Base-by-base conservation (phyloP, 2,888 invertebrate species). In the Mayetiola destructor region DNA sequence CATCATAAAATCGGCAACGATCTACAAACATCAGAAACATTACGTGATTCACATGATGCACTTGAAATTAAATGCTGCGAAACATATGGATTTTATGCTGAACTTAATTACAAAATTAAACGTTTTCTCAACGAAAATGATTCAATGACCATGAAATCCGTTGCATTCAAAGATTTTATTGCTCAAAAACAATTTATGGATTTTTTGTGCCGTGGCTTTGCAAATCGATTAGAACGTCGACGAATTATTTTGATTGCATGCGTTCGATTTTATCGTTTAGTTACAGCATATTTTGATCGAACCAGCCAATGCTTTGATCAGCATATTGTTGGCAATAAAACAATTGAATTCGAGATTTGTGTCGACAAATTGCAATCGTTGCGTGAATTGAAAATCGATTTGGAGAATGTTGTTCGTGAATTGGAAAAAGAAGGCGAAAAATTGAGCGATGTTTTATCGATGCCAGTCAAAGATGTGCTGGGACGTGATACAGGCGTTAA, bases 141-240 rank as follows among this genome's bases (percentile, higher is more conserved):
- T 35, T 73, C 74, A 52, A 72, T 83, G 58, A 73, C 78, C 1
- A 72, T 73, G 36, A 69, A 66, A 56, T 66, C 64, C 9, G 60
- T 64, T 30, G 72, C 73, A 42, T 76, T 77, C 42, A 77, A 77
- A 64, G 85, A 86, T 68, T 71, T 88, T 54, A 73, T 80, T 60
- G 81, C 84, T 1, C 84, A 85, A 64, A 76, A 82, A 60, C 85
- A 87, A 66, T 87, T 87, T 67, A 87, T 88, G 84, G 85, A 88
- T 70, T 85, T 84, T 60, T 82, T 87, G 1, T 86, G 85, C 64
- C 78, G 84, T 58, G 84, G 83, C 64, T 88, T 87, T 66, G 85
- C 86, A 0, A 79, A 80, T 30, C 75, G 88, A 14, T 73, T 88
- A 57, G 86, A 88, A 66, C 76, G 84, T 39, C 72, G 88, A 39